Conservation (phyloP, 2,113 vertebrate species). For the Cyanoramphus novaezelandiae region DNA sequence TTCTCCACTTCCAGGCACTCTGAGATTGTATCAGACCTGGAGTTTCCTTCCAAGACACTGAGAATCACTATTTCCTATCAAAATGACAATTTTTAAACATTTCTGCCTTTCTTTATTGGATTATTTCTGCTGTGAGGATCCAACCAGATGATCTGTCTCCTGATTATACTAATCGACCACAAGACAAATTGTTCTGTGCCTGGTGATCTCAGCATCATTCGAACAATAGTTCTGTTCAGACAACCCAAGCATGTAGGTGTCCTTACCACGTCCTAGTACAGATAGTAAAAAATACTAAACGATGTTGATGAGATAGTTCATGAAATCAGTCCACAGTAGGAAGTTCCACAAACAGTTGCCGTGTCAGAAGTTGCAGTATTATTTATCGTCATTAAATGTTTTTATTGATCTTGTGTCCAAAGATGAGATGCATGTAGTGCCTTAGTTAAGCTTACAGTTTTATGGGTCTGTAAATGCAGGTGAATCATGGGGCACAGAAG, state of each 20-base stretch:
- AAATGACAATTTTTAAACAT: not conserved
- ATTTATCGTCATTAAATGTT: not conserved
- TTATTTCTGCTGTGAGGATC: not conserved
- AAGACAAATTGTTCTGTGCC: not conserved
- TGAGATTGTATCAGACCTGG: not conserved
- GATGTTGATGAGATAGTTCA: not conserved
- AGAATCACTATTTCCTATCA: not conserved
- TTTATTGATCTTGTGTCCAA: not conserved
- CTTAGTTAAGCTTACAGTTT: not conserved
- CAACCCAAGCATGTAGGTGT: not conserved
- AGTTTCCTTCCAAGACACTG: not conserved
- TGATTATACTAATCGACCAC: not conserved
- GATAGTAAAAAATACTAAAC: not conserved
- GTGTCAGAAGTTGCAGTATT: not conserved
- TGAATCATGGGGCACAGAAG: accelerated
- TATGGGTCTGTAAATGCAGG: not conserved
- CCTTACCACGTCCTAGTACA: not conserved
- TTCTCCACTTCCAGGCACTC: accelerated
- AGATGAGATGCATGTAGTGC: not conserved
- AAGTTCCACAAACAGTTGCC: not conserved
- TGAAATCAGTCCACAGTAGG: not conserved
- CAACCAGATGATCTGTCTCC: not conserved
- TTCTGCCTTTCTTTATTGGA: not conserved
- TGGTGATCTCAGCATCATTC: accelerated
- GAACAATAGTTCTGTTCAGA: not conserved